These are phyloP conservation scores for Cochlearius cochlearius DNA, from an alignment of 2,113 vertebrate species.

Conservation along the genomic window DNA sequence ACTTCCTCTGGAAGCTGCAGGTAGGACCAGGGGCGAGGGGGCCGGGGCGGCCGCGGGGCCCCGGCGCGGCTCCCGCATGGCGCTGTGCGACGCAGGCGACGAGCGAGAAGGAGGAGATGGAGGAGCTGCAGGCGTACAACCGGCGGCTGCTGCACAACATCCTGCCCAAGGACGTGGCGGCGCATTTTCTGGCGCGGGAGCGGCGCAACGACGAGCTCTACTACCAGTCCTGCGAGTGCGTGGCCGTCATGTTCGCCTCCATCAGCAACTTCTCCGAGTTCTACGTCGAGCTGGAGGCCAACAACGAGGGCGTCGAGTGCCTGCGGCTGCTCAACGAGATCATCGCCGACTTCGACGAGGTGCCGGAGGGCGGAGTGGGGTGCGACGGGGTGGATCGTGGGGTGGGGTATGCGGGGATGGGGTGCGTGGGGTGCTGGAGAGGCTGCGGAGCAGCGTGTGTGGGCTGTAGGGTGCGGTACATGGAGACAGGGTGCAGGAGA, in stretches of 20 bases:
- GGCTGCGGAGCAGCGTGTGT: too few relatives aligned
- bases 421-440: background rate
- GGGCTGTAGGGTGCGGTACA: too few relatives aligned
- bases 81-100: slow-evolving; percentile 77
- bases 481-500: too few relatives aligned
- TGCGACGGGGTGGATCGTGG: fast-evolving
- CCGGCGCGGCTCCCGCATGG: background rate
- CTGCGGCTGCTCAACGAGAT: slow-evolving; percentile 95
- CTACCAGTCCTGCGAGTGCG: slow-evolving; percentile 95
- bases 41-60: slow-evolving; percentile 24
- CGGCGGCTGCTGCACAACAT: slow-evolving; percentile 94
- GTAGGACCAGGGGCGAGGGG: slow-evolving; percentile 52
- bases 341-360: slow-evolving; percentile 96
- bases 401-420: background rate
- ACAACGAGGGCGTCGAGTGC: slow-evolving; percentile 96
- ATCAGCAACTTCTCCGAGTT: slow-evolving; percentile 98
- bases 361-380: background rate
- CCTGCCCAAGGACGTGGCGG: slow-evolving; percentile 93
- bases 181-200: slow-evolving; percentile 91
- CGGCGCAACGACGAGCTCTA: slow-evolving; percentile 93
- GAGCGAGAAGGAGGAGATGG: slow-evolving; percentile 97
- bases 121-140: slow-evolving; percentile 95
- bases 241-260: slow-evolving; percentile 97
- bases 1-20: slow-evolving; percentile 99
- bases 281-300: slow-evolving; percentile 96